A percentile compares a stretch with the other conserved stretches of the same genome.
These are phyloP conservation scores for Zygothrica quintamaculata DNA, from an alignment of 2,888 invertebrate genomes.

Conservation along the genomic window DNA sequence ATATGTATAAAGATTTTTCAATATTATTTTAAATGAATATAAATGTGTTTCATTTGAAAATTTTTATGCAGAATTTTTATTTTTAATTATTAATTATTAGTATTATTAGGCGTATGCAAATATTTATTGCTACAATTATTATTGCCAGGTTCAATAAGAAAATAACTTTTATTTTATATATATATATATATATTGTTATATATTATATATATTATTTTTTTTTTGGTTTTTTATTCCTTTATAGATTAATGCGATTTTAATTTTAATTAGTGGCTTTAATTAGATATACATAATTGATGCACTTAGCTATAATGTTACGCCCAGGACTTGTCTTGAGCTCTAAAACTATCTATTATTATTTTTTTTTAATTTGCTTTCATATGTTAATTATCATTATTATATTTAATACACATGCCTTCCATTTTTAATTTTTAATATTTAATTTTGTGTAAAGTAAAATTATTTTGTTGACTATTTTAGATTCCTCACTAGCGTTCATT, in stretches of 20 bases:
- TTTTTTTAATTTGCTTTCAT: slow-evolving; percentile 6
- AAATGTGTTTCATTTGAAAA: slow-evolving; percentile 15
- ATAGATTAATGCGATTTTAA: neutral
- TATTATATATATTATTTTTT: too few relatives aligned
- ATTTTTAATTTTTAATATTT: too few relatives aligned
- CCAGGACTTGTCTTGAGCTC: slow-evolving; percentile 11
- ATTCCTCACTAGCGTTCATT: slow-evolving; percentile 50
- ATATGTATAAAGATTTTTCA: too few relatives aligned
- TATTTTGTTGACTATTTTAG: slow-evolving; percentile 54
- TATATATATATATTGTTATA: too few relatives aligned
- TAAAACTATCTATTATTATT: neutral
- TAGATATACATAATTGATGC: slow-evolving; percentile 31
- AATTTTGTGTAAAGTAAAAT: slow-evolving; percentile 67
- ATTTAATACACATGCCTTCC: slow-evolving; percentile 26
- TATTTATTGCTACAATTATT: slow-evolving; percentile 67
- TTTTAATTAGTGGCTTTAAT: slow-evolving; percentile 35
- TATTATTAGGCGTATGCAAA: slow-evolving; percentile 43
- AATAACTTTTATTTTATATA: too few relatives aligned
- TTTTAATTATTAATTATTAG: slow-evolving; percentile 23
- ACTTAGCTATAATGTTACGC: slow-evolving; percentile 12
- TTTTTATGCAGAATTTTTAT: neutral
- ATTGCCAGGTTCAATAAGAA: slow-evolving; percentile 79
- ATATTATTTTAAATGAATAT: slow-evolving; percentile 42
- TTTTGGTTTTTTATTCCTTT: too few relatives aligned
- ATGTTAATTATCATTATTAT: slow-evolving; percentile 4